These are phyloP conservation scores for Ia io DNA, from an alignment of 2,113 vertebrate genomes.

Conservation along the genomic window DNA sequence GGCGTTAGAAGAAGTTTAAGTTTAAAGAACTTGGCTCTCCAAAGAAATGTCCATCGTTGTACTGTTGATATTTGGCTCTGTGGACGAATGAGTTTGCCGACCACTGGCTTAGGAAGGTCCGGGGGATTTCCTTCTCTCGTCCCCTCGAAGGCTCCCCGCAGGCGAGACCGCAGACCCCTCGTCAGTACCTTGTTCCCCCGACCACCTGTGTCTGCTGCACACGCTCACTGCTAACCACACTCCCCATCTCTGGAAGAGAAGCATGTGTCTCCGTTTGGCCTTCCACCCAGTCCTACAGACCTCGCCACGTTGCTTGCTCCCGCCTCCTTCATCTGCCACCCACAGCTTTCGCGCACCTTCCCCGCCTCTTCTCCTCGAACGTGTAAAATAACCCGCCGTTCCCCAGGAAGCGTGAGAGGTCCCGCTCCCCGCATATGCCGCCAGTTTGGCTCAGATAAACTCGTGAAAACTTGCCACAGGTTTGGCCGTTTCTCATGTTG, in stretches of 20 bases:
- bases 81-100: too few relatives aligned
- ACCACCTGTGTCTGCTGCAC: background rate
- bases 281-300: background rate
- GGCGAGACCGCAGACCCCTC: background rate
- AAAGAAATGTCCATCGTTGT: too few relatives aligned
- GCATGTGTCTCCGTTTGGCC: background rate
- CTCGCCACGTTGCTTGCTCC: background rate
- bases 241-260: fast-evolving
- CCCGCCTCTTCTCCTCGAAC: background rate
- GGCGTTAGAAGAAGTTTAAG: too few relatives aligned
- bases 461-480: background rate
- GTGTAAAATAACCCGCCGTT: background rate
- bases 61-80: too few relatives aligned
- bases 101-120: background rate
- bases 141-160: background rate
- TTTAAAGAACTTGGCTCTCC: too few relatives aligned
- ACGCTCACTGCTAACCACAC: background rate
- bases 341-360: too few relatives aligned
- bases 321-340: background rate
- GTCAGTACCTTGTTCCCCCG: background rate
- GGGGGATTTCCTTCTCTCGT: background rate
- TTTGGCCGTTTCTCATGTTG: too few relatives aligned
- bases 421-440: fast-evolving
- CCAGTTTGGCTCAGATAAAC: background rate
- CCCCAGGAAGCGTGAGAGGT: background rate